Evolutionary conservation across 2,113 vertebrate species (phyloP).

Genomic region (Acanthisitta chloris): DNA sequence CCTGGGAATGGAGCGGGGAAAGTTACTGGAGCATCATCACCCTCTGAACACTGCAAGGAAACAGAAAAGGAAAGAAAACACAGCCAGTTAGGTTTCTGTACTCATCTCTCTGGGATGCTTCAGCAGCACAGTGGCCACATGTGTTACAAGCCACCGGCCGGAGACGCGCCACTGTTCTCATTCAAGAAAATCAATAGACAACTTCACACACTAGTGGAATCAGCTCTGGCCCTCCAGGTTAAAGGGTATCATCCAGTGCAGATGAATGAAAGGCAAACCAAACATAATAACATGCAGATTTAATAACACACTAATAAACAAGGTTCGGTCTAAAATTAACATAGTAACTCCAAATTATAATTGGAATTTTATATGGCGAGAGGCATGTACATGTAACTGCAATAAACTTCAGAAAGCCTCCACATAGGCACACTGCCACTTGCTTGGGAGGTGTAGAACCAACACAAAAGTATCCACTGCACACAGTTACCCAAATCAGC

Average conservation of each 20-base stretch:
- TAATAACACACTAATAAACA: slow-evolving; percentile 46
- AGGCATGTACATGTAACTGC: neutral
- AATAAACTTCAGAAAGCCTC: neutral
- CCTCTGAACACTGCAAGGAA: slow-evolving; percentile 65
- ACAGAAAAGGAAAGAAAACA: slow-evolving; percentile 60
- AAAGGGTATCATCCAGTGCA: slow-evolving; percentile 29
- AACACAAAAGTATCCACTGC: neutral
- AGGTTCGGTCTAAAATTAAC: neutral
- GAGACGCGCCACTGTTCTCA: slow-evolving; percentile 64
- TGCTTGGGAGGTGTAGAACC: neutral
- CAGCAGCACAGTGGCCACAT: slow-evolving; percentile 56
- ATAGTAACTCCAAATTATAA: neutral
- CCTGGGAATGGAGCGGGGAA: slow-evolving; percentile 46
- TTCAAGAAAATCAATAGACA: slow-evolving; percentile 77
- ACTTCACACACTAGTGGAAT: slow-evolving; percentile 72
- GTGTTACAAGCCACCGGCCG: slow-evolving; percentile 52
- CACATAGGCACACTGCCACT: neutral
- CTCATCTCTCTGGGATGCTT: slow-evolving; percentile 24
- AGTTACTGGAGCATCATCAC: slow-evolving; percentile 75
- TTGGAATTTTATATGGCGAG: neutral
- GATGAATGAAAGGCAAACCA: neutral
- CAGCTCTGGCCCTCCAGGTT: slow-evolving; percentile 74
- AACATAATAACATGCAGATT: neutral
- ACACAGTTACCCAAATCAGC: neutral
- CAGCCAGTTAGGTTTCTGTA: slow-evolving; percentile 41